Evolutionary conservation across 2,113 vertebrate species (phyloP).

Genomic region (Nibea albiflora): DNA sequence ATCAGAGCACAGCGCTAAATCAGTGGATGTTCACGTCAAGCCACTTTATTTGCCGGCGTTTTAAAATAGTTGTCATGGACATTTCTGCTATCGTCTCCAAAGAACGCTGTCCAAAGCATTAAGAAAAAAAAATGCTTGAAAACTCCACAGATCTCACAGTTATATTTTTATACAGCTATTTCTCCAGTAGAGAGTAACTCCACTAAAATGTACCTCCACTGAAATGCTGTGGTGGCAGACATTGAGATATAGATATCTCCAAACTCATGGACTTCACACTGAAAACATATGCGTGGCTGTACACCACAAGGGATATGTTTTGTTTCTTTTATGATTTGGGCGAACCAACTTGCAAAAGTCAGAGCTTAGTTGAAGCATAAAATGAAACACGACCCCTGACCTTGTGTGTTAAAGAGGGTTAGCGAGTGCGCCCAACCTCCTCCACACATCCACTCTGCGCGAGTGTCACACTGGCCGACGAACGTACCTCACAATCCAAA

Average conservation of each 20-base stretch:
- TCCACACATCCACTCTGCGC: constrained; percentile 50
- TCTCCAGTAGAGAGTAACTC: background rate
- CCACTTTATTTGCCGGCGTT: too few species aligned
- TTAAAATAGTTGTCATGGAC: too few species aligned
- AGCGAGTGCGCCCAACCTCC: background rate
- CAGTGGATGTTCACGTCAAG: too few species aligned
- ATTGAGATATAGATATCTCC: background rate
- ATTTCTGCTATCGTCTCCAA: too few species aligned
- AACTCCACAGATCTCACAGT: background rate
- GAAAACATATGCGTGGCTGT: background rate
- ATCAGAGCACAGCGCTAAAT: too few species aligned
- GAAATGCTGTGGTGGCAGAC: background rate
- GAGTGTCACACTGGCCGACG: constrained; percentile 9
- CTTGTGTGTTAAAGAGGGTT: constrained; percentile 3
- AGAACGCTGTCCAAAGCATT: background rate
- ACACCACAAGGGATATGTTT: background rate
- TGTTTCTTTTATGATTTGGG: background rate
- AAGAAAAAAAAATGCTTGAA: background rate
- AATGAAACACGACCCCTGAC: background rate
- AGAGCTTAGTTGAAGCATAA: background rate
- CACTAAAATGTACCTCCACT: background rate
- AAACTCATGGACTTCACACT: background rate
- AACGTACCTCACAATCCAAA: constrained; percentile 12
- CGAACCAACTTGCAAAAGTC: background rate
- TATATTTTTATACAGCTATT: background rate